phyloP scores from a whole-genome alignment of 2,888 invertebrate species.

The Lampropteryx suffumata region DNA sequence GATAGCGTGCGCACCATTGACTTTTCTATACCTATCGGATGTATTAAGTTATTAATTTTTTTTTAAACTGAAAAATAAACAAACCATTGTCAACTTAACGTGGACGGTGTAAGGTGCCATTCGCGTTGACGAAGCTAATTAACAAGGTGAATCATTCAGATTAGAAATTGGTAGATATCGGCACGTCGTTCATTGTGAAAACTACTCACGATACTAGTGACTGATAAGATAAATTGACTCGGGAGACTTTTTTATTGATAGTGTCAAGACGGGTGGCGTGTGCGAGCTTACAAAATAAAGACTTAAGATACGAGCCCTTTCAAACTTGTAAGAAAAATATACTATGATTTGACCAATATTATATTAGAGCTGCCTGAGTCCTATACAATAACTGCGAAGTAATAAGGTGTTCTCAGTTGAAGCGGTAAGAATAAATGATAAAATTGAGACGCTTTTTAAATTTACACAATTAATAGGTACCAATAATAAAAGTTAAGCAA shows the following conservation, averaged over 20 bases:
- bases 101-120: slow-evolving; percentile 38
- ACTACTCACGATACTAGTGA: slow-evolving; percentile 77
- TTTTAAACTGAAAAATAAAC: slow-evolving; percentile 48
- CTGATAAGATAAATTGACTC: slow-evolving; percentile 79
- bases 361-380: too few relatives aligned
- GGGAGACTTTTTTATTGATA: slow-evolving; percentile 75
- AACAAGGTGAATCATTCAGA: slow-evolving; percentile 80
- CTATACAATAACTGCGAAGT: too few relatives aligned
- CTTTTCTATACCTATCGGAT: slow-evolving; percentile 71
- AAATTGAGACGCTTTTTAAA: background rate
- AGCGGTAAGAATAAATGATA: slow-evolving; percentile 4
- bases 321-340: slow-evolving; percentile 13
- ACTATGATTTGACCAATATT: background rate
- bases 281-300: slow-evolving; percentile 42
- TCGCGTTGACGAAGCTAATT: slow-evolving; percentile 55
- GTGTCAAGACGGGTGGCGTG: slow-evolving; percentile 61
- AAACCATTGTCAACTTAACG: slow-evolving; percentile 53
- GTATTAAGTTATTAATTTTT: slow-evolving; percentile 82
- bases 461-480: too few relatives aligned
- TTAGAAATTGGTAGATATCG: slow-evolving; percentile 81
- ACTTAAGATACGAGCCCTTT: slow-evolving; percentile 10
- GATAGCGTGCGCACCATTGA: slow-evolving; percentile 74
- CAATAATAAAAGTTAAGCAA: too few relatives aligned
- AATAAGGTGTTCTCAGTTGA: too few relatives aligned
- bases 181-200: slow-evolving; percentile 81